These are phyloP conservation scores for Papilio protenor DNA, from an alignment of 2,888 invertebrate genomes.

Conservation along the genomic window DNA sequence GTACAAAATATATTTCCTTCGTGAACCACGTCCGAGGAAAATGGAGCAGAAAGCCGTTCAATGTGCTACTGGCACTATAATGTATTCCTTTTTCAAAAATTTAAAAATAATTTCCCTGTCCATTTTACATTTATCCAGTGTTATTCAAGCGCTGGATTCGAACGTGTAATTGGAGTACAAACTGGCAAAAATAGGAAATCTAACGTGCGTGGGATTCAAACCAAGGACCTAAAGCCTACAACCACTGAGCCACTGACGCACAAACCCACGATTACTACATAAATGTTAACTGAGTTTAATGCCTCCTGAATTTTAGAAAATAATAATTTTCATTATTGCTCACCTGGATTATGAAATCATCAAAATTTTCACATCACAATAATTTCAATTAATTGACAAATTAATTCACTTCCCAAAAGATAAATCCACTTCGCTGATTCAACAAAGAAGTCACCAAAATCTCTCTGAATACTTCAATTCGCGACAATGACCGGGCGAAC, in stretches of 20 bases:
- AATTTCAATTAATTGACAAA: conserved; percentile 58
- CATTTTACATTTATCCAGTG: neutral
- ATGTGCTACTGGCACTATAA: conserved; percentile 67
- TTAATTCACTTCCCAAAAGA: conserved; percentile 70
- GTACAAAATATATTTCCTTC: conserved; percentile 77
- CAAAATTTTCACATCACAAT: conserved; percentile 1
- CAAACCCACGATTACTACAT: neutral
- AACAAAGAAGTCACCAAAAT: conserved; percentile 60
- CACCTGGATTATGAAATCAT: neutral
- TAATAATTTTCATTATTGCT: neutral
- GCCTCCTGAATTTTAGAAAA: neutral
- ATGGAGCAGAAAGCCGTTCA: conserved; percentile 70
- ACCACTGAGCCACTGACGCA: neutral
- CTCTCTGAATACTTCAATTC: conserved; percentile 66
- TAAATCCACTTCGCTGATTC: conserved; percentile 70
- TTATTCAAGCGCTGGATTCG: too few species aligned
- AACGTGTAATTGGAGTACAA: too few species aligned
- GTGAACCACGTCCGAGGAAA: conserved; percentile 69
- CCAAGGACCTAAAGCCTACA: neutral
- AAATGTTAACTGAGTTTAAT: neutral
- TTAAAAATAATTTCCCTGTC: neutral
- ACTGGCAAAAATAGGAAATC: too few species aligned
- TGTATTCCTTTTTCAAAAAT: conserved; percentile 59
- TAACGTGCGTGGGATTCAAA: too few species aligned
- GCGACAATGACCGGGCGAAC: conserved; percentile 74